Base-by-base conservation (phyloP, 1,140 invertebrate species). In the Leptinotarsa lineolata region DNA sequence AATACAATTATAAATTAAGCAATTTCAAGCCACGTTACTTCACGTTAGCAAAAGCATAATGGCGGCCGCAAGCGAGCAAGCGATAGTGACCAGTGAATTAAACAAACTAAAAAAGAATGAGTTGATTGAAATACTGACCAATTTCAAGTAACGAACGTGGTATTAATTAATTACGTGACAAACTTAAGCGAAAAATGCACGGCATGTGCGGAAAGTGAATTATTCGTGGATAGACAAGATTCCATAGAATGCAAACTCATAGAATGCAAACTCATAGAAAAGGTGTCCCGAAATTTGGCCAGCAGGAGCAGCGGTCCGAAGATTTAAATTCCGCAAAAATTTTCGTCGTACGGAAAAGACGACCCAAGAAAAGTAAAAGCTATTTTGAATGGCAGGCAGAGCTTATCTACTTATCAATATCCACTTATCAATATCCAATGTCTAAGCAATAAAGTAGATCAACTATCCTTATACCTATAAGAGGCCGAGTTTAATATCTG, bases 361-460 rank as follows among this genome's bases (percentile, higher is more conserved):
- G 22, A 24, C 5, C 22, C 22, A 24, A 24, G 22, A 24, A 24
- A n/a, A n/a, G n/a, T 54, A 54, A 54, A 54, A 54, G 48, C 48
- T 12, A 54, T 54, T 54, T 54, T 54, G 48, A 54, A n/a, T n/a
- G n/a, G n/a, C n/a, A 54, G 48, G 48, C 48, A 54, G 48, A 12
- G 48, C 11, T 54, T 54, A 16, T n/a, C n/a, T n/a, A n/a, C n/a
- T n/a, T n/a, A n/a, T n/a, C n/a, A n/a, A n/a, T n/a, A n/a, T n/a
- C n/a, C n/a, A n/a, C n/a, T n/a, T n/a, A n/a, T n/a, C n/a, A n/a
- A 46, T 46, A n/a, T 60, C 6, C 59, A 60, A 60, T 60, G 59
- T 60, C 20, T 60, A 60, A 60, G 59, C 59, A 60, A 60, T n/a
- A n/a, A n/a, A 60, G n/a, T 60, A 4, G 59, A 60, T 60, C 59